Conservation (phyloP, 92 coral and sea anemone genomes). For the Galaxea fascicularis region DNA sequence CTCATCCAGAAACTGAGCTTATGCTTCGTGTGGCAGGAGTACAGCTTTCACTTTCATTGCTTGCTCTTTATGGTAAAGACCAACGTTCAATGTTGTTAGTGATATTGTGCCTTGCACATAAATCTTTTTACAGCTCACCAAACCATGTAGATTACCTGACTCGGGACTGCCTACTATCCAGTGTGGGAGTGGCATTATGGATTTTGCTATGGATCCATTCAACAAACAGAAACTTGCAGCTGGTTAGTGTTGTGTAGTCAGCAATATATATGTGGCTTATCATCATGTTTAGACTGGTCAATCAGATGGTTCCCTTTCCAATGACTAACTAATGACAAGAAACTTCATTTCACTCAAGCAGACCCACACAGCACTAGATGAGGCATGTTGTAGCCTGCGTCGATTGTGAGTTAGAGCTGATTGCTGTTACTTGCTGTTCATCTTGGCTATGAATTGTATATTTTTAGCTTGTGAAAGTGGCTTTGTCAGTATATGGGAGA, state of each 20-base stretch:
- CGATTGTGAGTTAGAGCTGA: not conserved
- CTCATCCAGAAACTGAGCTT: too few species aligned
- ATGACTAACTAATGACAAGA: not conserved
- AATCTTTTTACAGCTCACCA: conserved; percentile 61
- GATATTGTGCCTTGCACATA: not conserved
- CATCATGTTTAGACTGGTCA: not conserved
- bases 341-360: not conserved
- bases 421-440: not conserved
- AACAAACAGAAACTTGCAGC: conserved; percentile 80
- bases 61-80: not conserved
- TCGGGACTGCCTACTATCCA: conserved; percentile 89
- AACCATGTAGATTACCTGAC: conserved; percentile 91
- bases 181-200: conserved; percentile 91
- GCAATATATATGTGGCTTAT: too few species aligned
- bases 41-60: not conserved
- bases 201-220: conserved; percentile 91
- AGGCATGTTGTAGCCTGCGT: too few species aligned
- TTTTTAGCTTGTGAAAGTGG: conserved; percentile 92
- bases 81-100: too few species aligned
- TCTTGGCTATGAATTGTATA: too few species aligned
- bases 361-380: too few species aligned
- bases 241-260: conserved; percentile 56
- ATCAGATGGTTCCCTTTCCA: too few species aligned
- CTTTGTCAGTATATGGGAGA: conserved; percentile 79
- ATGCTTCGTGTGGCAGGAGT: too few species aligned